Evolutionary conservation across 2,797 vertebrate species (phyloP).

Genomic region (Pachyuromys duprasi): DNA sequence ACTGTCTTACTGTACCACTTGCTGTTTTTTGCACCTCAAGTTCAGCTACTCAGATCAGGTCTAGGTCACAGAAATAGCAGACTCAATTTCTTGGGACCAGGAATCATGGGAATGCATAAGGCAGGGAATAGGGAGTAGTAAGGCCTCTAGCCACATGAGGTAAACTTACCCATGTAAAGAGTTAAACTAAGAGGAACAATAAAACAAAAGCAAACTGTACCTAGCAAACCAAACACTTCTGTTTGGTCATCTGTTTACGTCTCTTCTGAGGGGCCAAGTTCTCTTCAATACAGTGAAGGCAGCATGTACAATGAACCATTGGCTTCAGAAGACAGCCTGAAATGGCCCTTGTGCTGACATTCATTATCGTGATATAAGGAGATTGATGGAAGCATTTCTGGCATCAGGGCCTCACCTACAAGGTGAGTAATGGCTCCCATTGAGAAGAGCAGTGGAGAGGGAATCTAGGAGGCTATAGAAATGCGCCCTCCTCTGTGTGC

Average conservation of each 20-base stretch:
- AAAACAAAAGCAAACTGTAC: background rate
- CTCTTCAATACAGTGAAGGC: background rate
- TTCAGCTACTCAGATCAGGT: background rate
- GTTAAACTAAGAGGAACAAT: background rate
- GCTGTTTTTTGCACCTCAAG: background rate
- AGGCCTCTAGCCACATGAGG: background rate
- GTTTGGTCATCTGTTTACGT: rapidly evolving
- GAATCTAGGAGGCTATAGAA: background rate
- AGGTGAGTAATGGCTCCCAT: background rate
- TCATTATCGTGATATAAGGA: background rate
- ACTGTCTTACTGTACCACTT: background rate
- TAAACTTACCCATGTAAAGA: background rate
- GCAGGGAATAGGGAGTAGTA: background rate
- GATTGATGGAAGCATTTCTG: background rate
- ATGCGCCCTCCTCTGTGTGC: background rate
- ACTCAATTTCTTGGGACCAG: background rate
- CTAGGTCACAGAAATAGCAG: background rate
- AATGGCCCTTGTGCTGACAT: background rate
- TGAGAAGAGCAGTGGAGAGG: background rate
- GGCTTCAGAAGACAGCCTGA: background rate
- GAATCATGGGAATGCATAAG: too few relatives aligned
- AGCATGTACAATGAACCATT: too few relatives aligned
- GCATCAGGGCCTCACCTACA: background rate
- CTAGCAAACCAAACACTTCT: background rate
- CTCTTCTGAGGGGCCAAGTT: background rate